These are phyloP conservation scores for Amblyjoppa proteus DNA, from an alignment of 2,888 invertebrate genomes.

Conservation along the genomic window DNA sequence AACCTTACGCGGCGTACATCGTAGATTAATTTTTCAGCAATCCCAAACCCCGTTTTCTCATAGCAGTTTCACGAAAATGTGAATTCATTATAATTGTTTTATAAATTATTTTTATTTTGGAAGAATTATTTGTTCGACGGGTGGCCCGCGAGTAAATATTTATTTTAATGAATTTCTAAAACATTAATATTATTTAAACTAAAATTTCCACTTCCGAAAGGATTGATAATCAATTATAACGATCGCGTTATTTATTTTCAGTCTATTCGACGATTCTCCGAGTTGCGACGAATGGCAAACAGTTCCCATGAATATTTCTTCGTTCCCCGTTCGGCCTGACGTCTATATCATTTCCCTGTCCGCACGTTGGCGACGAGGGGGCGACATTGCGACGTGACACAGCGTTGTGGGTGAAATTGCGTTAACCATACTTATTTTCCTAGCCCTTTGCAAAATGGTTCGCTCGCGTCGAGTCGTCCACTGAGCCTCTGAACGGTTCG, in stretches of 20 bases:
- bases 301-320: neutral
- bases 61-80: neutral
- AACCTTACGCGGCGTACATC: neutral
- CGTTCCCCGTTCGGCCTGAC: neutral
- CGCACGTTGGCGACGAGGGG: neutral
- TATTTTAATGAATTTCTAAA: no score
- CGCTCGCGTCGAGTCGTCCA: conserved; percentile 41
- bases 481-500: conserved; percentile 25
- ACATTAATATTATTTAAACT: no score
- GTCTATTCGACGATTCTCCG: neutral
- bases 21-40: neutral
- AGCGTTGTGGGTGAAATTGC: conserved; percentile 14
- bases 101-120: no score
- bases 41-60: neutral
- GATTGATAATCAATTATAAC: no score
- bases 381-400: conserved; percentile 34
- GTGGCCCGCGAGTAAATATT: no score
- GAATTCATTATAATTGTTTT: neutral
- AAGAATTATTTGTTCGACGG: no score
- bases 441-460: conserved; percentile 23
- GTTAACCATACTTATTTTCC: conserved; percentile 25
- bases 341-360: conserved; percentile 11
- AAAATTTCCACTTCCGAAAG: no score
- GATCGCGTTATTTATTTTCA: neutral
- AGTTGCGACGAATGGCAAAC: neutral